A percentile compares a stretch with the other conserved stretches of the same genome.
These are phyloP conservation scores for Gandaritis pyraliata DNA, from an alignment of 2,888 invertebrate genomes.

Conservation along the genomic window DNA sequence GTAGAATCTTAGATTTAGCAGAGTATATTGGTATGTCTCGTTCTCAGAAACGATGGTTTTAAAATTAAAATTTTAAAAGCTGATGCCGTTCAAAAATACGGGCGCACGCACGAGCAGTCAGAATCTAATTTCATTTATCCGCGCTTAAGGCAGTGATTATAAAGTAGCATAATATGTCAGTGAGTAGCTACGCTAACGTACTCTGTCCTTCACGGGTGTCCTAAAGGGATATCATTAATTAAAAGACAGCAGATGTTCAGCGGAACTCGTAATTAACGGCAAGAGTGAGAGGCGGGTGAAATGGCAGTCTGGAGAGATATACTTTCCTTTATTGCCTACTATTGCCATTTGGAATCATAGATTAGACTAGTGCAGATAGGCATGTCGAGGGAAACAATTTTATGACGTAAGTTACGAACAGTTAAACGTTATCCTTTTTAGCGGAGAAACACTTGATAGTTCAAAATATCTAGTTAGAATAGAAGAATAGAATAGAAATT, in stretches of 20 bases:
- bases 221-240: constrained; percentile 69
- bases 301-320: constrained; percentile 51
- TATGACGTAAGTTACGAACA: background rate
- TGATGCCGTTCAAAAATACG: no score
- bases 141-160: background rate
- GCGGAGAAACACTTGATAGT: no score
- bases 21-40: no score
- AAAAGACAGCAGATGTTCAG: constrained; percentile 72
- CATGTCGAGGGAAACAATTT: constrained; percentile 11
- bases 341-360: constrained; percentile 40
- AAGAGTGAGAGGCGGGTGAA: constrained; percentile 52
- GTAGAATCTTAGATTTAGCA: no score
- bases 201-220: constrained; percentile 10
- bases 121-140: no score
- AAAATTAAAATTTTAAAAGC: no score
- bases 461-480: no score
- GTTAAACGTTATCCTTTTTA: no score
- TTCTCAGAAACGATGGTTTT: no score
- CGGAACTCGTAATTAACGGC: constrained; percentile 68
- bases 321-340: constrained; percentile 55
- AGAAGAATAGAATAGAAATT: no score
- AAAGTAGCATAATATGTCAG: background rate
- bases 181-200: constrained; percentile 3
- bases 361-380: constrained; percentile 17
- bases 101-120: no score